phyloP scores from a whole-genome alignment of 1,140 invertebrate species.

The Bombus impatiens region DNA sequence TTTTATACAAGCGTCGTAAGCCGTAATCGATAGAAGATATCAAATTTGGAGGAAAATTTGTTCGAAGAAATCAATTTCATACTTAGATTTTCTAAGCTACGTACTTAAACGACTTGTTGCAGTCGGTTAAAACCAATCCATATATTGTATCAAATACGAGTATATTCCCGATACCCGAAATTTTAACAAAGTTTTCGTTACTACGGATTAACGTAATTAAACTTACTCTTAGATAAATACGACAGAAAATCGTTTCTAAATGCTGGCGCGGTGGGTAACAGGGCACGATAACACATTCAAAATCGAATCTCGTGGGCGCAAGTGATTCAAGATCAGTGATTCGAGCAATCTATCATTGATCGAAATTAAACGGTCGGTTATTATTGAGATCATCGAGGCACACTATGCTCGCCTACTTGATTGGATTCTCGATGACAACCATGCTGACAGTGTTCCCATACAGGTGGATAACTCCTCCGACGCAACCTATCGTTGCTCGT shows the following conservation, averaged over 20 bases:
- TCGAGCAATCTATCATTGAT: slow-evolving; percentile 38
- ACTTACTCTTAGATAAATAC: not conserved
- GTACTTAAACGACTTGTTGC: too few relatives aligned
- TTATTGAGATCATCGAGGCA: slow-evolving; percentile 33
- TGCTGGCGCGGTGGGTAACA: not conserved
- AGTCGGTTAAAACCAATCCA: too few relatives aligned
- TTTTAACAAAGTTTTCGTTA: not conserved
- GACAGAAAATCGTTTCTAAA: not conserved
- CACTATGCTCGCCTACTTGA: slow-evolving; percentile 23
- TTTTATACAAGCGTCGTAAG: too few relatives aligned
- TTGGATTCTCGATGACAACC: slow-evolving; percentile 41
- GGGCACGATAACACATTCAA: not conserved
- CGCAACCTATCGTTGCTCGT: not conserved
- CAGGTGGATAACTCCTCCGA: not conserved
- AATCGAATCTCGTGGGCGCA: slow-evolving; percentile 24
- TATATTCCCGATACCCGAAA: not conserved
- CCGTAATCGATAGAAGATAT: too few relatives aligned
- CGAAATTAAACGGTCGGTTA: slow-evolving; percentile 40
- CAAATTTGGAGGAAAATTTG: too few relatives aligned
- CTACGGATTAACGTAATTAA: too few relatives aligned
- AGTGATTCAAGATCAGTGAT: slow-evolving; percentile 33
- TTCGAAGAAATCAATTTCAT: too few relatives aligned
- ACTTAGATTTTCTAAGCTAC: too few relatives aligned
- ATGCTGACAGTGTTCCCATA: slow-evolving; percentile 15
- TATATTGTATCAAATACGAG: too few relatives aligned